Base-by-base conservation (phyloP, 2,888 invertebrate genomes). In the Endotricha flammealis region DNA sequence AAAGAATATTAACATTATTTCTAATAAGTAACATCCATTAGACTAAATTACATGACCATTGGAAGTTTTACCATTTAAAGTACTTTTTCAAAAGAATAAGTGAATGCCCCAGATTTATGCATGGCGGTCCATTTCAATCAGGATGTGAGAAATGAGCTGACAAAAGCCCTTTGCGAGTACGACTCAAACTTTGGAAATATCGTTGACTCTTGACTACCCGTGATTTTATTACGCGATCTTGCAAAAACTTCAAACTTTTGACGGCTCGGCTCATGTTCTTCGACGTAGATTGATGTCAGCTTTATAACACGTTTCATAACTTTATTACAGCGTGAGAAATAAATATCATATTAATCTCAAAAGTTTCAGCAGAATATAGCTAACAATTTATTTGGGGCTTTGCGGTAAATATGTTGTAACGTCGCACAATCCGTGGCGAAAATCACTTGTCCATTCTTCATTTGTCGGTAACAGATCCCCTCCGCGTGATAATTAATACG, bases 221-320 rank as follows among this genome's bases (percentile, higher is more conserved):
- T 54, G 50, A 58, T 62, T 65, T 70, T 70, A 72, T 71, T 72
- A 64, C 58, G 52, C 49, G 53, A 62, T 66, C 56, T 66, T 48
- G 59, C 53, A 59, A 63, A 64, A 68, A 60, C 54, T 65, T 55
- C 48, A 48, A 58, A 70, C 54, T 70, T 68, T 58, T 65, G 61
- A 64, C 64, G 57, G 64, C 51, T 60, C 41, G 48, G 51, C 53
- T 63, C 60, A 53, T 66, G 65, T 70, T 63, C 58, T 61, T 49
- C 48, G 69, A 67, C 68, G 53, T 56, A 57, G 65, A 75, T 74
- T 71, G 64, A 73, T 75, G 68, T 63, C 56, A 48, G 50, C 47
- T 53, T 57, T 53, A 30, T 38, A 40, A 36, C 39, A 38, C 38
- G 24, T 35, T 41, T 42, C 27, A 38, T 24, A 42, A 46, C 42